A percentile compares a stretch with the other conserved stretches of the same genome.
Evolutionary conservation across 37 sponge, comb jelly and placozoan genomes (phyloP).

Genomic region (Theonella swinhoei): DNA sequence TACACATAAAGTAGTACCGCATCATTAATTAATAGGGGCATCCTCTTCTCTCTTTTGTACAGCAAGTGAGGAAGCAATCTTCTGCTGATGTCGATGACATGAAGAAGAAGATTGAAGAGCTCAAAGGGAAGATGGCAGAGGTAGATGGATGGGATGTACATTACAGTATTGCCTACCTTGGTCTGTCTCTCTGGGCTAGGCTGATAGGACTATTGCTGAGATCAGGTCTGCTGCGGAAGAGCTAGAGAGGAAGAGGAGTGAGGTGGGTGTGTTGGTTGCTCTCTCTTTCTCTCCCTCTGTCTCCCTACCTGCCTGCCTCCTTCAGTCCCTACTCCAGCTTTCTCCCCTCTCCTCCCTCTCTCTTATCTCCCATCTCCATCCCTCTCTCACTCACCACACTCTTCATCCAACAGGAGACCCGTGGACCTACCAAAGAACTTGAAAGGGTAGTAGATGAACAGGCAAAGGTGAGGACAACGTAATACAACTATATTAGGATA

Average conservation of each 20-base stretch:
- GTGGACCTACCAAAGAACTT: constrained; percentile 49
- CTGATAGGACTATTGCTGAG: constrained; percentile 43
- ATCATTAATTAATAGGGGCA: too few species aligned
- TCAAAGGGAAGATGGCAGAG: constrained; percentile 32
- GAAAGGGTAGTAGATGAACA: constrained; percentile 55
- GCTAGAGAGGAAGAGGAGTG: constrained; percentile 51
- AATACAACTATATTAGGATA: not conserved
- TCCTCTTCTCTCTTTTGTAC: not conserved
- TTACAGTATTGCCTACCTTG: not conserved
- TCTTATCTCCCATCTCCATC: too few species aligned
- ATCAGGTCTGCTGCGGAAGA: not conserved
- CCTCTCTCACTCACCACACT: too few species aligned
- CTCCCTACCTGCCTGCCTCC: too few species aligned
- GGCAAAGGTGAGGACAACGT: constrained; percentile 43
- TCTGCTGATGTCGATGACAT: constrained; percentile 38
- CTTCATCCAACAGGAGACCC: constrained; percentile 26
- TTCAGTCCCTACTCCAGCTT: too few species aligned
- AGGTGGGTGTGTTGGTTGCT: too few species aligned
- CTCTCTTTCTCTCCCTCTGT: too few species aligned
- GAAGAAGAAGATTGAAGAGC: constrained; percentile 26
- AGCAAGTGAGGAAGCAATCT: constrained; percentile 43
- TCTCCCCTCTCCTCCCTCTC: too few species aligned
- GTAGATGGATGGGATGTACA: not conserved
- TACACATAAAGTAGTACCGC: too few species aligned
- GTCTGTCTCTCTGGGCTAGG: not conserved